Percentiles rank a stretch among this genome's conserved stretches.
These are phyloP conservation scores for Oryzias melastigma DNA, from an alignment of 2,113 vertebrate species.

Conservation along the genomic window DNA sequence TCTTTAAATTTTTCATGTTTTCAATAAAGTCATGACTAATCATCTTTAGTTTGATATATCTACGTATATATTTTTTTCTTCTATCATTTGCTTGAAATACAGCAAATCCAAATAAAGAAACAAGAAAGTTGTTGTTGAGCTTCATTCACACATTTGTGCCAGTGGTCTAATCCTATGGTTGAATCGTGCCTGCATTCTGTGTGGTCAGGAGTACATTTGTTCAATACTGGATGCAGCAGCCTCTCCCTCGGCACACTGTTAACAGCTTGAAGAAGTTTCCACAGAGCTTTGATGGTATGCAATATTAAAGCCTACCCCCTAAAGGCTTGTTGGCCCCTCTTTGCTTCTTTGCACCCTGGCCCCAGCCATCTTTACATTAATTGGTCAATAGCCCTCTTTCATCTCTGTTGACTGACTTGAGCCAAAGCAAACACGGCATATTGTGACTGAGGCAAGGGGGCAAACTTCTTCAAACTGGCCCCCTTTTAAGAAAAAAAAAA, in stretches of 20 bases:
- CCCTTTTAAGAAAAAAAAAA: no score
- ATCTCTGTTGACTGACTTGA: slow-evolving; percentile 47
- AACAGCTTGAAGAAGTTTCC: slow-evolving; percentile 38
- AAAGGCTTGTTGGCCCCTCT: slow-evolving; percentile 38
- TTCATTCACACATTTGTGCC: no score
- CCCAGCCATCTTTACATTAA: slow-evolving; percentile 44
- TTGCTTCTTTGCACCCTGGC: slow-evolving; percentile 21
- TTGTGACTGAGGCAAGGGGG: slow-evolving; percentile 44
- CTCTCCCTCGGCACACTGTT: slow-evolving; percentile 24
- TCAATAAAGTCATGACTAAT: no score
- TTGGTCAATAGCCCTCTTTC: slow-evolving; percentile 49
- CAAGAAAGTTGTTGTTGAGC: no score
- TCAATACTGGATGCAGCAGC: slow-evolving; percentile 9
- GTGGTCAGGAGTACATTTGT: slow-evolving; percentile 22
- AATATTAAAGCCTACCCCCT: slow-evolving; percentile 30
- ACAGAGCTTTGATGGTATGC: slow-evolving; percentile 42
- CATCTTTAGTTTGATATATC: no score
- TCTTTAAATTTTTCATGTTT: no score
- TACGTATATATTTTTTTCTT: no score
- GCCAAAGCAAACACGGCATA: slow-evolving; percentile 50
- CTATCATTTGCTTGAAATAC: no score
- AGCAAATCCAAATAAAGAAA: no score
- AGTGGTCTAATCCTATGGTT: background rate
- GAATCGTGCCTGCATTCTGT: slow-evolving; percentile 14
- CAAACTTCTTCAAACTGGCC: background rate